Base-by-base conservation (phyloP, 2,797 vertebrate species). In the Rhynchotus rufescens region DNA sequence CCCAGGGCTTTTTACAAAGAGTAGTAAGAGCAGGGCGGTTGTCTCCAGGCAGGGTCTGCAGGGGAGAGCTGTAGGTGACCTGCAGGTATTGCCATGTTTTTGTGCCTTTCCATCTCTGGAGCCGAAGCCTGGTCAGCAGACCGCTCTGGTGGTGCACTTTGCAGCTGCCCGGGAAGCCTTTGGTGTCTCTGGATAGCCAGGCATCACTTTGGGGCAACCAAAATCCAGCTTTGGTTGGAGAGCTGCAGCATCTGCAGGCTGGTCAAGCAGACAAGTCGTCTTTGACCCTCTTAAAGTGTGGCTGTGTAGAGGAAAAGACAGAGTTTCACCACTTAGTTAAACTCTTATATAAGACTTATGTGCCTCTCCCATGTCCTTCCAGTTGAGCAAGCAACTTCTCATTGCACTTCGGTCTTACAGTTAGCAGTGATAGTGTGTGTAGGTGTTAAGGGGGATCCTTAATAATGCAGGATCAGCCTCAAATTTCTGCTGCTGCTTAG, bases 401-500 rank as follows among this genome's bases (percentile, higher is more conserved):
- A 13, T 38, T 87, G 60, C 9, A 3, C 76, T 65, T 65, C 42
- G 66, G 78, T 9, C 16, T 59, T 59, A 6, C 1, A 1, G 52
- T 17, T 45, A 44, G 44, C 25, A 25, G 8, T 23, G 8, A 5
- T 23, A 64, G 12, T 30, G 21, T 80, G 21, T 6, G 25, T 36
- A 32, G 20, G 0, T 66, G 22, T 21, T 65, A 47, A 44, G 26
- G 12, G 30, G 14, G 32, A 88, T 32, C 56, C 57, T 57, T 59
- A 57, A 59, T 52, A 69, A 42, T 60, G 15, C 11, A 40, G 26
- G 15, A 34, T 52, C 49, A 13, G 64, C 62, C 60, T 60, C 51
- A 54, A 15, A 15, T 51, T 86, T 74, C 64, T 88, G 51, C 62
- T 87, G 45, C 71, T 62, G 20, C 64, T 69, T 85, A 73, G 56